Base-by-base conservation (phyloP, 2,797 vertebrate species). In the Poecilia picta region DNA sequence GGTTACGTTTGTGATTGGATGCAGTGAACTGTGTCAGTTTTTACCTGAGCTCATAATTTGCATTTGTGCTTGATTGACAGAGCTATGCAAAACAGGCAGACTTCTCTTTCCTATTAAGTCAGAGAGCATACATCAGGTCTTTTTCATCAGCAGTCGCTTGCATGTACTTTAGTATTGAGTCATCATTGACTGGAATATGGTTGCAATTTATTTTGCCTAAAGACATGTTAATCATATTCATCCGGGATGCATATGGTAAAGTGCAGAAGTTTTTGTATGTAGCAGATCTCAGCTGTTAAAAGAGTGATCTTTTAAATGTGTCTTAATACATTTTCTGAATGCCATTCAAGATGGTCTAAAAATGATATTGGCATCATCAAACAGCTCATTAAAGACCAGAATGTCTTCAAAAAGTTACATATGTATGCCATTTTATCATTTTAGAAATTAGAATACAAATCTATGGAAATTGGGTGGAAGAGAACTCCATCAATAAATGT, bases 1-100 rank as follows among this genome's bases (percentile, higher is more conserved):
- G 85, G 83, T 91, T 92, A 81, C 82, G 81, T 92, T 91, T 89
- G 89, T 94, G 93, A 94, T 94, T 94, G 91, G 92, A 94, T 87
- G 89, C 93, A 91, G 85, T 92, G 90, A 91, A 92, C 80, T 85
- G 76, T 89, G 81, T 89, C 89, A 82, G 83, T 89, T 91, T 87
- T 91, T 91, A 94, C 93, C 92, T 93, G 90, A 89, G 90, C 89
- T 78, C 79, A 73, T 91, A 83, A 93, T 93, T 93, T 89, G 88
- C 89, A 92, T 81, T 77, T 86, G 66, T 72, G 76, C 82, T 91
- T 94, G 92, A 94, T 89, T 94, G 93, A 93, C 87, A 86, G 70
- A 78, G 80, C 82, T 79, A 84, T 90, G 89, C 87, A 89, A 93
- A 91, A 87, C 74, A 84, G 89, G 79, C 79, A 31, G 70, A 41